A percentile compares a stretch with the other conserved stretches of the same genome.
Conservation (phyloP, 1,140 invertebrate genomes). For the roundworm (Caenorhabditis elegans) region DNA sequence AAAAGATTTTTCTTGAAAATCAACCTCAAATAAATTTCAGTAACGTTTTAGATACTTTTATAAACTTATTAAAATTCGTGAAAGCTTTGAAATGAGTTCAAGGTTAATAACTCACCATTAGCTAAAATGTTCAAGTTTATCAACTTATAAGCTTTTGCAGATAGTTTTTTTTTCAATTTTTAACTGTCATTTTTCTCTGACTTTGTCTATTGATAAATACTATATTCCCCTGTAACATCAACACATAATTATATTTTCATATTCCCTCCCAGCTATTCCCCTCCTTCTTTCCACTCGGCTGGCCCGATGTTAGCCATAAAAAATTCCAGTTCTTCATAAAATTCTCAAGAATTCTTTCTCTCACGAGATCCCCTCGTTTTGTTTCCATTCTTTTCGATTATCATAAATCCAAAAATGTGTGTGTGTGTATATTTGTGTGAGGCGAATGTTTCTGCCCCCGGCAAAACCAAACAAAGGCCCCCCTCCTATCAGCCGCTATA, state of each 20-base stretch:
- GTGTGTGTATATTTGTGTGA: too few relatives aligned
- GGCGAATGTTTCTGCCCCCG: neutral
- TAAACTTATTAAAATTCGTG: too few relatives aligned
- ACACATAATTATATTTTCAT: neutral
- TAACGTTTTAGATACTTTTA: too few relatives aligned
- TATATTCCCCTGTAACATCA: neutral
- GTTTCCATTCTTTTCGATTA: neutral
- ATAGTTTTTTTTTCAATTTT: too few relatives aligned
- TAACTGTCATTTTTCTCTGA: too few relatives aligned
- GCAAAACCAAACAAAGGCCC: constrained; percentile 9
- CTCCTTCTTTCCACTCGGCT: neutral
- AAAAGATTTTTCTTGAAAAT: neutral
- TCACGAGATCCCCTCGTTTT: neutral
- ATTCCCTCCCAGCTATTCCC: neutral
- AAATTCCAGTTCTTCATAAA: constrained; percentile 20
- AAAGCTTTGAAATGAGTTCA: too few relatives aligned
- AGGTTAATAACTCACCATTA: too few relatives aligned
- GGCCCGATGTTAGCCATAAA: constrained; percentile 19
- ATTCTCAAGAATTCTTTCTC: neutral
- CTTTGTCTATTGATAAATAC: too few relatives aligned
- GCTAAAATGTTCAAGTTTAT: too few relatives aligned
- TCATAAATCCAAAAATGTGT: constrained; percentile 31
- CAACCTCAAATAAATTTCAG: too few relatives aligned
- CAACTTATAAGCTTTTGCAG: too few relatives aligned
- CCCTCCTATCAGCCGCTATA: neutral